Conservation (phyloP, 2,888 invertebrate species). For the Pyralis farinalis region DNA sequence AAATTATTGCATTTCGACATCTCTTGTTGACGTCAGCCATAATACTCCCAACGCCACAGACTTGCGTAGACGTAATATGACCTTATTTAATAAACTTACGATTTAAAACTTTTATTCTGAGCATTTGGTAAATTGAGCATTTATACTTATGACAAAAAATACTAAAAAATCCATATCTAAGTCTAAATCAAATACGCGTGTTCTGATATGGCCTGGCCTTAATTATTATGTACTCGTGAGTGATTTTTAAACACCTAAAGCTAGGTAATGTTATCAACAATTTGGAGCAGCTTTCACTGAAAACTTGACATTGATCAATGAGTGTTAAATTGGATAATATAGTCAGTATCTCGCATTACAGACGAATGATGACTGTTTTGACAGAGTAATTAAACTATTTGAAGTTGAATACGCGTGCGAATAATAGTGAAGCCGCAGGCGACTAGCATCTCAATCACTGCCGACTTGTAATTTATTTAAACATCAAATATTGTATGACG, state of each 20-base stretch:
- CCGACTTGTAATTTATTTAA: background rate
- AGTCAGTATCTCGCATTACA: slow-evolving; percentile 24
- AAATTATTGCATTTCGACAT: too few relatives aligned
- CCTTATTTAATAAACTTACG: too few relatives aligned
- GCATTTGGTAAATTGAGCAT: too few relatives aligned
- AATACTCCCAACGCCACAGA: too few relatives aligned
- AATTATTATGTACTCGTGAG: slow-evolving; percentile 4
- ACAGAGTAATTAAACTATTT: slow-evolving; percentile 53
- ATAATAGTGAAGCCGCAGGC: slow-evolving; percentile 19
- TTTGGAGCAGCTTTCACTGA: slow-evolving; percentile 44
- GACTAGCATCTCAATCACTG: background rate
- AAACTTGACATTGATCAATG: slow-evolving; percentile 43
- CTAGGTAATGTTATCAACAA: slow-evolving; percentile 17
- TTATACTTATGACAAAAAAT: too few relatives aligned
- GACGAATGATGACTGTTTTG: slow-evolving; percentile 49
- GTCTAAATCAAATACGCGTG: too few relatives aligned
- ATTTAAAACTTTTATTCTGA: too few relatives aligned
- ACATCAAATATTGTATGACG: background rate
- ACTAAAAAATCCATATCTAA: too few relatives aligned
- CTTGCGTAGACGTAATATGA: too few relatives aligned
- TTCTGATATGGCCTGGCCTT: too few relatives aligned
- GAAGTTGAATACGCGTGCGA: slow-evolving; percentile 26
- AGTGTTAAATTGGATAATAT: slow-evolving; percentile 47
- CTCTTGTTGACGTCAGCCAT: too few relatives aligned
- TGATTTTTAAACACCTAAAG: slow-evolving; percentile 5